These are phyloP conservation scores for Coreius guichenoti DNA, from an alignment of 2,797 vertebrate genomes.

Conservation along the genomic window DNA sequence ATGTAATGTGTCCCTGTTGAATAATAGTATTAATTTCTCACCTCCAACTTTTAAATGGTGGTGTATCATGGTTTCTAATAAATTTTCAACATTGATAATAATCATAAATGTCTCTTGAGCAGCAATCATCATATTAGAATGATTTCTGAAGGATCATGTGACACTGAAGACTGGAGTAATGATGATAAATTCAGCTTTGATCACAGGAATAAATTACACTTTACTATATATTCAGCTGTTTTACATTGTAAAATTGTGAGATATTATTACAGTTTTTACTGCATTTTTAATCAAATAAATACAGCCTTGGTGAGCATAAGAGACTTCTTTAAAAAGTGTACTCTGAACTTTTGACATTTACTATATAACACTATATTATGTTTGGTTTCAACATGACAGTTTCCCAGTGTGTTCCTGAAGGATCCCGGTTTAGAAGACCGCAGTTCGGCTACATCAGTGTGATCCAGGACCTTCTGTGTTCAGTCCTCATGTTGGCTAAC, in stretches of 20 bases:
- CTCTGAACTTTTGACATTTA: background rate
- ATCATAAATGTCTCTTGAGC: too few species aligned
- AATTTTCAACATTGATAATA: too few species aligned
- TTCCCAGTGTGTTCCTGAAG: background rate
- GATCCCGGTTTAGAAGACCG: background rate
- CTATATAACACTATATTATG: background rate
- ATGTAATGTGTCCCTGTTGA: too few species aligned
- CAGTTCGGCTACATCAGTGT: background rate
- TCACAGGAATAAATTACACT: background rate
- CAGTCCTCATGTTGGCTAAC: conserved; percentile 70
- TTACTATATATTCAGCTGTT: background rate
- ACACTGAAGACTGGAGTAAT: background rate
- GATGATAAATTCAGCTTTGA: background rate
- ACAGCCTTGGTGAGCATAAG: background rate
- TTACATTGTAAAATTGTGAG: too few species aligned
- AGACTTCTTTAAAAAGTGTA: background rate
- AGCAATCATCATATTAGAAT: too few species aligned
- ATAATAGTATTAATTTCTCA: too few species aligned
- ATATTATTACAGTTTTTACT: too few species aligned
- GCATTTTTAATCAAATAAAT: background rate
- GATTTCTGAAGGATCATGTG: too few species aligned
- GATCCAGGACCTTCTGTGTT: conserved; percentile 65
- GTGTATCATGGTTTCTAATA: too few species aligned
- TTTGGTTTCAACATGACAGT: background rate
- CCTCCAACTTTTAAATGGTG: too few species aligned